Base-by-base conservation (phyloP, 2,888 invertebrate species). In the Rotaria macrura region DNA sequence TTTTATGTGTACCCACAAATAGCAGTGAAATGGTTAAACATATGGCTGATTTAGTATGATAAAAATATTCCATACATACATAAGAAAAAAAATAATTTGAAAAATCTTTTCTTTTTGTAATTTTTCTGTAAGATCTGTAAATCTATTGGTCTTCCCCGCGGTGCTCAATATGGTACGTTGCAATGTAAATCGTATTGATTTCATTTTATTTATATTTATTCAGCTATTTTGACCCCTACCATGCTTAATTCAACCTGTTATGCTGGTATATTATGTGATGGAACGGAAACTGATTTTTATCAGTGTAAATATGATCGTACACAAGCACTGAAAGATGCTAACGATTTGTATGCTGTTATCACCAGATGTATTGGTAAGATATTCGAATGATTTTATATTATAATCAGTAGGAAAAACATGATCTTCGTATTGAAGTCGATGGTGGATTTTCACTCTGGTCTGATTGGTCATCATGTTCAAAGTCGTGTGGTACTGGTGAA, bases 361-460 rank as follows among this genome's bases (percentile, higher is more conserved):
- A 34, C 65, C 0, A 29, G 65, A 65, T 65, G 65, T 65, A 34
- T 65, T 34, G 65, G 65, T 65, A 38, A 65, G 65, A 65, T 65
- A 6, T 54, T 9, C 9, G 5, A 25, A 25, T 54, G 6, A 7
- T 54, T 25, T 54, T 54, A 9, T 17, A 14, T 65, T 34, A 4
- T 34, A 29, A 65, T 29, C 14, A 12, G 20, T 10, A 17, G 12
- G 7, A 65, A 20, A 20, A 20, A 14, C 14, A 10, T 5, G 34
- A 4, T 6, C 7, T 2, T 49, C n/a, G n/a, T 25, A 74, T 34
- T 84, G 72, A 40, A 40, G 54, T 86, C 17, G 84, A 84, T 83
- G 86, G 86, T 20, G 29, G 34, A 38, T 86, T 54, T 38, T 84
- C 84, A 2, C 47, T 84, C 43, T 86, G 86, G 86, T 55, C 86